These are phyloP conservation scores for Typhlichthys subterraneus DNA, from an alignment of 2,797 vertebrate genomes.

Conservation along the genomic window DNA sequence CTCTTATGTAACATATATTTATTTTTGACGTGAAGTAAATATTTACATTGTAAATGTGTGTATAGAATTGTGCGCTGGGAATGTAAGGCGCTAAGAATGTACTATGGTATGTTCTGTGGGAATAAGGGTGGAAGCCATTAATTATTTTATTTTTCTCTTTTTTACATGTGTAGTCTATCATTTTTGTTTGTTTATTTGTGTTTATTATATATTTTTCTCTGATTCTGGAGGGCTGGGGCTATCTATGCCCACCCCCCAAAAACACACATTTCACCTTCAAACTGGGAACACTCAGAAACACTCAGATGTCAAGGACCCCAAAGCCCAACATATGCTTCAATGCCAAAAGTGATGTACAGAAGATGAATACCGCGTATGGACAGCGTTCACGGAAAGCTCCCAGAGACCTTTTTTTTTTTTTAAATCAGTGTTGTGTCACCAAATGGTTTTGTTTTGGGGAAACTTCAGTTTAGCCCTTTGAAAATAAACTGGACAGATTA, in stretches of 20 bases:
- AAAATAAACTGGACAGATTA: too few species aligned
- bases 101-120: constrained; percentile 88
- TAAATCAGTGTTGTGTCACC: too few species aligned
- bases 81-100: constrained; percentile 88
- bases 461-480: too few species aligned
- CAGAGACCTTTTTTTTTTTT: too few species aligned
- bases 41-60: constrained; percentile 92
- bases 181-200: constrained; percentile 22
- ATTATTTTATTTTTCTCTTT: constrained; percentile 46
- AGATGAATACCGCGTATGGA: constrained; percentile 47
- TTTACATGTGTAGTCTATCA: too few species aligned
- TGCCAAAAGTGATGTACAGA: constrained; percentile 80
- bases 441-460: too few species aligned
- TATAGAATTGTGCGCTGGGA: constrained; percentile 97
- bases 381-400: too few species aligned
- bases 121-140: constrained; percentile 81
- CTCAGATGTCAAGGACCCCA: constrained; percentile 77
- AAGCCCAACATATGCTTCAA: constrained; percentile 76
- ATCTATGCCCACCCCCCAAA: too few species aligned
- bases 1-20: constrained; percentile 97
- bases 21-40: constrained; percentile 96
- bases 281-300: constrained; percentile 67
- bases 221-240: constrained; percentile 50
- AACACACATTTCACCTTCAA: too few species aligned
- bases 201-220: constrained; percentile 43